Percentiles rank a stretch among this genome's conserved stretches.
These are phyloP conservation scores for Hydractinia symbiolongicarpus DNA, from an alignment of 30 jellyfish, hydroid and myxozoan genomes.

Conservation along the genomic window DNA sequence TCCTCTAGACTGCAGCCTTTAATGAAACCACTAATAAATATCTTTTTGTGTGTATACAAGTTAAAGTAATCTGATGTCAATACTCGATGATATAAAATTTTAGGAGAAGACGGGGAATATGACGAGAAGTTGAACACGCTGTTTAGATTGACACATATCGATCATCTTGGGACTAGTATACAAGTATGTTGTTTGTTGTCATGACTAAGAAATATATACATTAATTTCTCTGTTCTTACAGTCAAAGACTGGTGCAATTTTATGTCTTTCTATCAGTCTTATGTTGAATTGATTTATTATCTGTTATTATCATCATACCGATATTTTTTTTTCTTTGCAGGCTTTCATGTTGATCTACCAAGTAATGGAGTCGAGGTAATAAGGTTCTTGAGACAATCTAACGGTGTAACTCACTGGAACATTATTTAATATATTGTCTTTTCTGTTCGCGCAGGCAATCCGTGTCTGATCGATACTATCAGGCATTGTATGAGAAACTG, in stretches of 20 bases:
- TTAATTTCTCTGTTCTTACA: no score
- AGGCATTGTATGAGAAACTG: constrained; percentile 70
- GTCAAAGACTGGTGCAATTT: no score
- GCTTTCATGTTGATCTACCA: constrained; percentile 93
- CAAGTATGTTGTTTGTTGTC: constrained; percentile 43
- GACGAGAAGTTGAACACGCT: constrained; percentile 86
- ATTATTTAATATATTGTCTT: no score
- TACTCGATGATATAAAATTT: no score
- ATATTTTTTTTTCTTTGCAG: constrained; percentile 33
- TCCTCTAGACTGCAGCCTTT: no score
- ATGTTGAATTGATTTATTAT: no score
- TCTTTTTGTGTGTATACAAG: no score
- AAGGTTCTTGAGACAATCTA: background rate
- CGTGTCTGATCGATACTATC: constrained; percentile 87
- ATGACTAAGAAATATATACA: no score
- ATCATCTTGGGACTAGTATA: constrained; percentile 67
- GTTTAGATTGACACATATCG: constrained; percentile 62
- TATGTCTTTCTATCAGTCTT: no score
- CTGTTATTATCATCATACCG: no score
- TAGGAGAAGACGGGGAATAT: constrained; percentile 46
- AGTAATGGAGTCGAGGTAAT: constrained; percentile 84
- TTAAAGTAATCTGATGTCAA: no score
- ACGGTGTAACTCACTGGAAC: background rate
- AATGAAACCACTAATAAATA: no score
- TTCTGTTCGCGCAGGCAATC: constrained; percentile 44